Percentiles rank a stretch among this genome's conserved stretches.
These are phyloP conservation scores for Copidosoma aretas DNA, from an alignment of 2,888 invertebrate species.

Conservation along the genomic window DNA sequence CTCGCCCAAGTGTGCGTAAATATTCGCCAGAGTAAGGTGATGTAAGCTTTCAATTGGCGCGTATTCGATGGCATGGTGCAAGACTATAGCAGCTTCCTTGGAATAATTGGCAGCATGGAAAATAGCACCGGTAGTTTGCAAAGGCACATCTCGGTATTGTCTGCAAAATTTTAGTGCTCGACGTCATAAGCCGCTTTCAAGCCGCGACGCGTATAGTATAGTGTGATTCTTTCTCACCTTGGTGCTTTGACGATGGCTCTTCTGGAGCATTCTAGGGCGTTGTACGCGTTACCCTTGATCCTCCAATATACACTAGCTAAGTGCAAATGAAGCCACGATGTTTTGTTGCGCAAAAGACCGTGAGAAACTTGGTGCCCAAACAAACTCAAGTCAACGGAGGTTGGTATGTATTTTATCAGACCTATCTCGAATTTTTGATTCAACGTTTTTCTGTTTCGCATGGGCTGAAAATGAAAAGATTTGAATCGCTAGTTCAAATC, in stretches of 20 bases:
- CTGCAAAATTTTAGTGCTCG: slow-evolving; percentile 64
- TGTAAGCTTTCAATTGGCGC: slow-evolving; percentile 68
- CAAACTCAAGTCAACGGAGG: slow-evolving; percentile 59
- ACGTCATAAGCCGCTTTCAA: too few species aligned
- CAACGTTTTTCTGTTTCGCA: slow-evolving; percentile 65
- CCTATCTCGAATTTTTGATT: slow-evolving; percentile 65
- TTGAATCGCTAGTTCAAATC: not conserved
- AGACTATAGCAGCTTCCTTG: slow-evolving; percentile 75
- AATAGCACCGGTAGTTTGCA: slow-evolving; percentile 76
- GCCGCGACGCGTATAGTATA: not conserved
- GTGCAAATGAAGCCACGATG: slow-evolving; percentile 82
- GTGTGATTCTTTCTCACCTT: slow-evolving; percentile 63
- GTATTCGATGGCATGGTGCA: slow-evolving; percentile 77
- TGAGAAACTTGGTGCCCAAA: slow-evolving; percentile 72
- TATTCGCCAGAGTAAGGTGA: slow-evolving; percentile 76
- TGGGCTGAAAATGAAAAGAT: slow-evolving; percentile 58
- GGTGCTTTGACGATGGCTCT: slow-evolving; percentile 78
- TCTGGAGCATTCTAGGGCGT: slow-evolving; percentile 80
- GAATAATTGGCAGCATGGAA: slow-evolving; percentile 73
- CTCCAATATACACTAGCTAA: slow-evolving; percentile 83
- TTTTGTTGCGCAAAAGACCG: slow-evolving; percentile 70
- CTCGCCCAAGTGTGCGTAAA: slow-evolving; percentile 74
- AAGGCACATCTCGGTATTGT: slow-evolving; percentile 74
- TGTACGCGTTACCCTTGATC: slow-evolving; percentile 74
- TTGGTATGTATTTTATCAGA: slow-evolving; percentile 61